A percentile compares a stretch with the other conserved stretches of the same genome.
Evolutionary conservation across 2,113 vertebrate genomes (phyloP).

Genomic region (Ochotona princeps): DNA sequence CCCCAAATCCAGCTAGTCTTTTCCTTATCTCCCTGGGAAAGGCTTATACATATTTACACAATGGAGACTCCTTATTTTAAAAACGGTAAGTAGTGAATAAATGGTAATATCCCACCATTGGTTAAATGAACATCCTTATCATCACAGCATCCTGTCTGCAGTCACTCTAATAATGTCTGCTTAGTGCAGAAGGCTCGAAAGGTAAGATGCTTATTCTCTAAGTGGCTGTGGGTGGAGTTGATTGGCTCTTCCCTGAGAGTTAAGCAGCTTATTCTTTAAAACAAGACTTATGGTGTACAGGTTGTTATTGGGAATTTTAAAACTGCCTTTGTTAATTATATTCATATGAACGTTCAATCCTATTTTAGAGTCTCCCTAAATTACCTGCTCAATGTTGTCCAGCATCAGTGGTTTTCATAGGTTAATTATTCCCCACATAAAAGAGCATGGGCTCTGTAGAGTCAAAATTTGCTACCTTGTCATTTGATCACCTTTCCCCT

Average conservation of each 20-base stretch:
- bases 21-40: not conserved
- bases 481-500: constrained; percentile 51
- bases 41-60: not conserved
- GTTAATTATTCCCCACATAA: constrained; percentile 77
- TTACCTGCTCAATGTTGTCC: constrained; percentile 68
- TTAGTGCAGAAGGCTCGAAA: not conserved
- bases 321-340: constrained; percentile 73
- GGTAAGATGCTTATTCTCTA: constrained; percentile 19
- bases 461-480: constrained; percentile 63
- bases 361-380: constrained; percentile 71
- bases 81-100: not conserved
- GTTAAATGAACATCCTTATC: constrained; percentile 22
- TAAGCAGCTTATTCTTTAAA: constrained; percentile 48
- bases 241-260: constrained; percentile 17
- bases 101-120: not conserved
- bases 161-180: constrained; percentile 34
- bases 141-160: not conserved
- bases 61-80: not conserved
- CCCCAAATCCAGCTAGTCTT: not conserved
- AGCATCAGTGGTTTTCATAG: constrained; percentile 76
- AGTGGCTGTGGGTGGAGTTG: not conserved
- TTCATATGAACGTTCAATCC: constrained; percentile 68
- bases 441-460: constrained; percentile 61
- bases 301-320: constrained; percentile 60
- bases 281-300: constrained; percentile 51